Base-by-base conservation (phyloP, 1,140 invertebrate genomes). In the Trichogramma pretiosum region DNA sequence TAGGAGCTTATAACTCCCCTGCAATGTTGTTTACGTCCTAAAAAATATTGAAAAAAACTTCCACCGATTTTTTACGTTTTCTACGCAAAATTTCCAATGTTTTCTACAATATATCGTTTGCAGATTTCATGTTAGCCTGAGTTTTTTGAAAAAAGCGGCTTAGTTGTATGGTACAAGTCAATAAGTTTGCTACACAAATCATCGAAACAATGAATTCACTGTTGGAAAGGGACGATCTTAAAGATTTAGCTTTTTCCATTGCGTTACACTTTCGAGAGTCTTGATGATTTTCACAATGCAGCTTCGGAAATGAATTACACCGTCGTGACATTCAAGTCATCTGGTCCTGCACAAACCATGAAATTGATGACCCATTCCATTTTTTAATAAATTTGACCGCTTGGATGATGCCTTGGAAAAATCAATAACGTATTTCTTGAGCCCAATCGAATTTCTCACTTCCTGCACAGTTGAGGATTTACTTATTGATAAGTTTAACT, bases 391-490 rank as follows among this genome's bases (percentile, higher is more conserved):
- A 4, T 34, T 24, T 5, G 18, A 16, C 30, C 48, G 42, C 26
- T 62, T 59, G 16, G 52, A 49, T 9, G 58, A 62, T 35, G 34
- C 44, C 21, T 44, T 55, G 17, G 53, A 57, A 55, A 63, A 63
- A 11, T 43, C 21, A 32, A 58, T 51, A n/a, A 55, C 46, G 37
- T 54, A 50, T 43, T 48, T 59, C 43, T 60, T 58, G 17, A 39
- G 50, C n/a, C 22, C 54, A 11, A 56, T 37, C 24, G 53, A 28
- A 48, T 59, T 62, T 30, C 55, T 49, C 5, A 55, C 55, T 22
- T 24, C 2, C 16, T 28, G 18, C 7, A 61, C 51, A n/a, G 48
- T 56, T 7, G 37, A 49, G 11, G 53, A 55, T 36, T 37, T 51
- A 18, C 48, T 39, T 13, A 63, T 36, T 14, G 52, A 60, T 26